Evolutionary conservation across 2,888 invertebrate genomes (phyloP).

Genomic region (Eucera pruinosa): DNA sequence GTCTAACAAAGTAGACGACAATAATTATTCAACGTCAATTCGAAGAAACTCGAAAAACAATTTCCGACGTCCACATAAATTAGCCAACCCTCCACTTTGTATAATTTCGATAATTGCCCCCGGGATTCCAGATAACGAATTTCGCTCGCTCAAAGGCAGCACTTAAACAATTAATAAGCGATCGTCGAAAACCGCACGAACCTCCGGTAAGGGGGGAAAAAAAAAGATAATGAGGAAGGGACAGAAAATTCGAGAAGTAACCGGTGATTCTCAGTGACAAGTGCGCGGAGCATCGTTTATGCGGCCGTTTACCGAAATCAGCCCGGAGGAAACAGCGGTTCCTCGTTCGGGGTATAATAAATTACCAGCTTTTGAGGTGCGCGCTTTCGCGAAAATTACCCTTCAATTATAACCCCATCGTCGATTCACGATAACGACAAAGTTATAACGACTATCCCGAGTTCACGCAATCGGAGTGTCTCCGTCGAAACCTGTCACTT

Average conservation of each 20-base stretch:
- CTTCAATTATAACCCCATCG: conserved; percentile 43
- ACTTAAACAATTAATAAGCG: not conserved
- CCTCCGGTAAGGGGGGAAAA: not conserved
- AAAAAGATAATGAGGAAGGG: not conserved
- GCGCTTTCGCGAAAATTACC: conserved; percentile 42
- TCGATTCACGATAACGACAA: conserved; percentile 43
- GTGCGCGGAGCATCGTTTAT: not conserved
- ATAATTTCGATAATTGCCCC: not conserved
- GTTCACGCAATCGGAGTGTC: conserved; percentile 19
- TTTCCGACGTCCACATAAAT: not conserved
- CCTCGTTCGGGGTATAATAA: conserved; percentile 39
- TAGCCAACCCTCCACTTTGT: not conserved
- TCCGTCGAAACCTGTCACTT: conserved; percentile 33
- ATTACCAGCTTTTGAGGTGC: conserved; percentile 34
- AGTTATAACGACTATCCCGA: conserved; percentile 31
- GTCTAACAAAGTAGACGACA: not conserved
- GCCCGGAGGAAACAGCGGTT: conserved; percentile 12
- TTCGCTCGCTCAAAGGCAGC: not conserved
- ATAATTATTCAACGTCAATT: not conserved
- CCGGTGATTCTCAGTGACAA: conserved; percentile 28
- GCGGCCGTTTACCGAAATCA: conserved; percentile 14
- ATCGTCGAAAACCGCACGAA: not conserved
- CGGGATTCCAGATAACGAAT: not conserved
- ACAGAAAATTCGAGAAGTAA: conserved; percentile 3
- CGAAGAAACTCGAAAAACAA: not conserved